Evolutionary conservation across 1,140 invertebrate genomes (phyloP).

Genomic region (Leptopilina boulardi): DNA sequence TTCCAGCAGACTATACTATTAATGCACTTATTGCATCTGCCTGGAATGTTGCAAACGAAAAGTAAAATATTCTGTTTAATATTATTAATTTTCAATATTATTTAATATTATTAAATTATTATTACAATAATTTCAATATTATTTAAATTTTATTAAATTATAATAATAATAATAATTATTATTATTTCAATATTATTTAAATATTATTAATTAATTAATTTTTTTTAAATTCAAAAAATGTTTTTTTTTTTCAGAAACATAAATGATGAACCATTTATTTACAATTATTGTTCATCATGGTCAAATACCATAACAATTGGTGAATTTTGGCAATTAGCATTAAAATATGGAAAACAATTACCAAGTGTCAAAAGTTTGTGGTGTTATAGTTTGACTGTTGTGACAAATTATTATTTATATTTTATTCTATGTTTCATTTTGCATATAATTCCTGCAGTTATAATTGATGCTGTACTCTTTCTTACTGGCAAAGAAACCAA

Average conservation of each 20-base stretch:
- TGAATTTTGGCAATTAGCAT: constrained; percentile 71
- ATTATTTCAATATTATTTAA: background rate
- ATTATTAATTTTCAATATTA: background rate
- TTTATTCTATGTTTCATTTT: constrained; percentile 75
- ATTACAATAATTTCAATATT: too few species aligned
- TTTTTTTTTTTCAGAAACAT: constrained; percentile 60
- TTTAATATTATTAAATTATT: background rate
- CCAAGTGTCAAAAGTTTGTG: constrained; percentile 75
- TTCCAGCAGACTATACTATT: constrained; percentile 85
- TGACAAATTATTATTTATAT: constrained; percentile 70
- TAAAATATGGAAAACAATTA: constrained; percentile 68
- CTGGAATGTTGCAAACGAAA: constrained; percentile 78
- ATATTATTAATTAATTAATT: background rate
- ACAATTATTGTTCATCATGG: constrained; percentile 74
- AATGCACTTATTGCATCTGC: constrained; percentile 82
- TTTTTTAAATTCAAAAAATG: constrained; percentile 16
- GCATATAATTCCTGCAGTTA: constrained; percentile 79
- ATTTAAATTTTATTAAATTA: background rate
- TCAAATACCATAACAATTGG: constrained; percentile 73
- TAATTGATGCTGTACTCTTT: constrained; percentile 77
- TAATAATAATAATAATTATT: too few species aligned
- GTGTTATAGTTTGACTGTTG: constrained; percentile 76
- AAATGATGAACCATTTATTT: constrained; percentile 72
- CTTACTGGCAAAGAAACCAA: constrained; percentile 77
- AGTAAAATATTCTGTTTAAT: constrained; percentile 63